Evolutionary conservation across 2,797 vertebrate species (phyloP).

Genomic region (Sebastes aleutianus): DNA sequence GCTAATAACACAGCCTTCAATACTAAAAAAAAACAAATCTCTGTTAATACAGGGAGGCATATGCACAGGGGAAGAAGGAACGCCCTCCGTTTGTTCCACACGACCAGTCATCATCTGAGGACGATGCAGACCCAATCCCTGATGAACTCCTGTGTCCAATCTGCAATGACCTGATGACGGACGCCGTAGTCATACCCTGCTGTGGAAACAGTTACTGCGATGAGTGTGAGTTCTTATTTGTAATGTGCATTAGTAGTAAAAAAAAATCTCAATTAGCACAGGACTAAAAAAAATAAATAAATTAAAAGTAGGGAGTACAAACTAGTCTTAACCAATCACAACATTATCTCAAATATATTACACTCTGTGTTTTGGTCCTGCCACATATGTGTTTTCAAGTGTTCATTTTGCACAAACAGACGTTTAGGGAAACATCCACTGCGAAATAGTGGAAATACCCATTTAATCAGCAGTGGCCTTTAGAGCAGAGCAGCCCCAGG

Average conservation of each 20-base stretch:
- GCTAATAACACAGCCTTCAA: neutral
- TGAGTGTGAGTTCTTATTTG: constrained; percentile 84
- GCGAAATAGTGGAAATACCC: neutral
- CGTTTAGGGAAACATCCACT: neutral
- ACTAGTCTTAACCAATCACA: neutral
- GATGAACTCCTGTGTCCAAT: constrained; percentile 97
- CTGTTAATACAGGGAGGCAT: constrained; percentile 87
- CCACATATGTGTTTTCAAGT: neutral
- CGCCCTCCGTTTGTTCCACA: constrained; percentile 96
- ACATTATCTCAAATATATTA: neutral
- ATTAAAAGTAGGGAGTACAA: neutral
- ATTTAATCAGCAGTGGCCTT: neutral
- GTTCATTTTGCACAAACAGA: neutral
- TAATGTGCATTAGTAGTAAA: neutral
- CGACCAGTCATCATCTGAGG: constrained; percentile 93
- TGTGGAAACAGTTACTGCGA: constrained; percentile 99
- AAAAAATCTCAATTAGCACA: too few species aligned
- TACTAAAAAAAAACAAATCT: neutral
- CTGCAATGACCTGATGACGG: constrained; percentile 98
- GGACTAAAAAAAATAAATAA: neutral
- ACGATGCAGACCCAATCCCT: constrained; percentile 94
- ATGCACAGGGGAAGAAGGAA: constrained; percentile 98
- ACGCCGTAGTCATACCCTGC: constrained; percentile 97
- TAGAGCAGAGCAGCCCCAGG: neutral
- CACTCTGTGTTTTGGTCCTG: neutral